phyloP scores from a whole-genome alignment of 2,113 vertebrate genomes.

The Caracal caracal region DNA sequence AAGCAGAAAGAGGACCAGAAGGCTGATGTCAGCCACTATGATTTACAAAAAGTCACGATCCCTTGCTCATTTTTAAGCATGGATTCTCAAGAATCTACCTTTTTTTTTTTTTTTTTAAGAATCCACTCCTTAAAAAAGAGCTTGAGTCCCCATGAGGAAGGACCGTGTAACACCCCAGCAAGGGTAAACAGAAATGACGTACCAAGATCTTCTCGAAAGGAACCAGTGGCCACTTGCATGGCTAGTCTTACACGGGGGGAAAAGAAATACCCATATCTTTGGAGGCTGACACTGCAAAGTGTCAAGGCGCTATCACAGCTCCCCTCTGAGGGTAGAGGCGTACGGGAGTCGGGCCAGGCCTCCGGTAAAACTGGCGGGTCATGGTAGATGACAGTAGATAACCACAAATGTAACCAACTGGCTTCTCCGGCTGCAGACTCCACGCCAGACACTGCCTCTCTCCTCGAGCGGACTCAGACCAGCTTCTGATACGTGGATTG shows the following conservation, averaged over 20 bases:
- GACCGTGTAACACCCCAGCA: background rate
- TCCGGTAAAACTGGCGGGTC: background rate
- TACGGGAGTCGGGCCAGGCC: too few relatives aligned
- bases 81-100: background rate
- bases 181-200: background rate
- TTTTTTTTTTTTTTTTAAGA: background rate
- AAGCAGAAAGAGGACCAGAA: background rate
- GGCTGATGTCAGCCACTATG: background rate
- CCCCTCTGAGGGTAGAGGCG: background rate
- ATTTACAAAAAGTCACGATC: background rate
- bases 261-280: background rate
- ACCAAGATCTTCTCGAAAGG: background rate
- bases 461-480: background rate
- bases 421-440: background rate
- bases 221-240: background rate
- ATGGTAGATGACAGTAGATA: background rate
- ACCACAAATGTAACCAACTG: background rate
- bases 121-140: background rate
- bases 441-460: background rate
- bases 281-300: background rate
- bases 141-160: background rate
- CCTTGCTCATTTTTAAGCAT: background rate
- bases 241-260: background rate
- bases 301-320: background rate
- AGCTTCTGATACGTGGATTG: background rate